phyloP scores from a whole-genome alignment of 2,888 invertebrate species.

The Latrodectus hesperus region DNA sequence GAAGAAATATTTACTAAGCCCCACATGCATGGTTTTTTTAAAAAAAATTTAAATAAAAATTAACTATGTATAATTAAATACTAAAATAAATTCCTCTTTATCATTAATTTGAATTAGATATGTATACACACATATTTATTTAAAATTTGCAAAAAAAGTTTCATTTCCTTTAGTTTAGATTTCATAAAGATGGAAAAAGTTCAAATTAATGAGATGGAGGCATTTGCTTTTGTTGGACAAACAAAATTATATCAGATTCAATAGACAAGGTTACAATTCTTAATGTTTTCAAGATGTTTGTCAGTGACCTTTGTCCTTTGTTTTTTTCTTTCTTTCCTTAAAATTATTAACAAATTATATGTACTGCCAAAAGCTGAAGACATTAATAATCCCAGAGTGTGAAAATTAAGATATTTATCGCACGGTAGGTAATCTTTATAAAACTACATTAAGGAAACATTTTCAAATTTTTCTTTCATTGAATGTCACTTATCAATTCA shows the following conservation, averaged over 20 bases:
- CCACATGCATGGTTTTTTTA: background rate
- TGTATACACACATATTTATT: constrained; percentile 9
- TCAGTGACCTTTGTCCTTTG: constrained; percentile 17
- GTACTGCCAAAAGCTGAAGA: constrained; percentile 9
- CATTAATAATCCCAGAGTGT: constrained; percentile 24
- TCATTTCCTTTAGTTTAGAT: background rate
- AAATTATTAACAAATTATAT: constrained; percentile 34
- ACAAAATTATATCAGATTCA: constrained; percentile 11
- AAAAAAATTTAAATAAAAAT: constrained; percentile 8
- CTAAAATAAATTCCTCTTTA: background rate
- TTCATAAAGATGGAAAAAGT: background rate
- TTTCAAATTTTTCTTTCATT: constrained; percentile 7
- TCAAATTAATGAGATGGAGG: constrained; percentile 3
- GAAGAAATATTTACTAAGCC: background rate
- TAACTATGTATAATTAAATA: constrained; percentile 15
- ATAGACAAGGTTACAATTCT: constrained; percentile 2
- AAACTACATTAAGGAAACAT: background rate
- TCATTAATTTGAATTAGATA: constrained; percentile 15
- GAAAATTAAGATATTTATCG: constrained; percentile 1
- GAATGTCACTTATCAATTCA: constrained; percentile 2
- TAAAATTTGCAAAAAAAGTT: constrained; percentile 17
- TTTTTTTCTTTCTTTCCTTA: constrained; percentile 30
- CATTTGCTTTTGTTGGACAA: constrained; percentile 29
- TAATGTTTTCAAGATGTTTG: constrained; percentile 26
- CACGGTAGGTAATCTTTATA: background rate